phyloP scores from a whole-genome alignment of 35 echinoderm and acorn worm species.

The Holothuria glaberrima region DNA sequence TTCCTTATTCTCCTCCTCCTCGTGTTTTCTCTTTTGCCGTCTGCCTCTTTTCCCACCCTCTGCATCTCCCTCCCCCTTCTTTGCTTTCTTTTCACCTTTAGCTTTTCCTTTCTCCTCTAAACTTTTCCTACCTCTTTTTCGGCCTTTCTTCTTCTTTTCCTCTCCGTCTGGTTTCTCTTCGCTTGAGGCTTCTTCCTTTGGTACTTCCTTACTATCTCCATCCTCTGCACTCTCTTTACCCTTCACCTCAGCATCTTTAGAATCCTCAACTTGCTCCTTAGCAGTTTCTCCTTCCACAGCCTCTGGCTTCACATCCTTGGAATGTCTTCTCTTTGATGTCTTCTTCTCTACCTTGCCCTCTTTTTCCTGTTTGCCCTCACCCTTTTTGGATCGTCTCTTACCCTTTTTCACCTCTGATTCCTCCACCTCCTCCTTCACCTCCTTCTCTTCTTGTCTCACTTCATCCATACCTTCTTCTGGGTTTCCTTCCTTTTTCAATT shows the following conservation, averaged over 20 bases:
- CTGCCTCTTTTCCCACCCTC: conserved; percentile 55
- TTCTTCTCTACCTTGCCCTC: conserved; percentile 45
- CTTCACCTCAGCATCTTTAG: conserved; percentile 18
- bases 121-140: conserved; percentile 56
- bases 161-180: conserved; percentile 41
- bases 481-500: conserved; percentile 45
- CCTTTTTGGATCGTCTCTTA: conserved; percentile 16
- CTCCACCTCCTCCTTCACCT: conserved; percentile 52
- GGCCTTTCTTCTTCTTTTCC: conserved; percentile 52
- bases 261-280: conserved; percentile 9
- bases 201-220: conserved; percentile 35
- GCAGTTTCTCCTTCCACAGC: conserved; percentile 28
- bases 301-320: conserved; percentile 64
- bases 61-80: conserved; percentile 47
- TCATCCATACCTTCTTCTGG: conserved; percentile 16
- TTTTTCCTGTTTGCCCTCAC: conserved; percentile 49
- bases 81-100: conserved; percentile 52
- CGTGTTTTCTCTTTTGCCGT: conserved; percentile 21
- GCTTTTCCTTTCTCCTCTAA: conserved; percentile 50
- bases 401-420: conserved; percentile 37
- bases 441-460: conserved; percentile 33
- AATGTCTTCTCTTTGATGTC: conserved; percentile 37
- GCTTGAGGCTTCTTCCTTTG: neutral
- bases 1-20: conserved; percentile 50
- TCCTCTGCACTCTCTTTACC: conserved; percentile 50